Conservation (phyloP, 92 coral and sea anemone species). For the Epizoanthus ramosus region DNA sequence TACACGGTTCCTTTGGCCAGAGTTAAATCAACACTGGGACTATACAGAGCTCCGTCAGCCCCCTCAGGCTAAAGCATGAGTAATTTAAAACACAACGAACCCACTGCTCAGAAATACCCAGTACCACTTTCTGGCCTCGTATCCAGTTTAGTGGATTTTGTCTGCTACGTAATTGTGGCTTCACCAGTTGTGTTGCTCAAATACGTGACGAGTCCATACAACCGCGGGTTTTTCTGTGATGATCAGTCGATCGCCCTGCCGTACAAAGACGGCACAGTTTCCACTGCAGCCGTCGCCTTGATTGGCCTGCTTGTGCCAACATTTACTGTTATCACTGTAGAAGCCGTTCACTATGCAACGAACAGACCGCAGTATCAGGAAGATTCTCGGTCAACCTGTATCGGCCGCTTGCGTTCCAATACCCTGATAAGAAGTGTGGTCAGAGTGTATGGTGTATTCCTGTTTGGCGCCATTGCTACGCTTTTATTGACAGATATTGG, state of each 20-base stretch:
- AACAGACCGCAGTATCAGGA: neutral
- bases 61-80: neutral
- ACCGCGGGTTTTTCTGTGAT: slow-evolving; percentile 50
- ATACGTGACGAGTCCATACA: slow-evolving; percentile 9
- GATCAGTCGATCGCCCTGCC: slow-evolving; percentile 51
- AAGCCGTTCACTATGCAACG: neutral
- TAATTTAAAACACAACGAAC: neutral
- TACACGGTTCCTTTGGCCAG: neutral
- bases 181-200: slow-evolving; percentile 25
- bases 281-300: neutral
- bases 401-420: neutral
- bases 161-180: neutral
- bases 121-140: neutral
- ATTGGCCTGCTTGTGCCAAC: slow-evolving; percentile 27
- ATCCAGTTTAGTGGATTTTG: slow-evolving; percentile 6
- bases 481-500: slow-evolving; percentile 32
- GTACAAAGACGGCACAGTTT: slow-evolving; percentile 26
- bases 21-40: neutral
- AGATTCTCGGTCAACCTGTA: neutral
- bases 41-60: neutral
- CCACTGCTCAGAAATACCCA: neutral
- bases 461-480: slow-evolving; percentile 42
- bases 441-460: slow-evolving; percentile 7
- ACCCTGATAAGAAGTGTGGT: neutral
- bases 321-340: neutral